Conservation (phyloP, 2,888 invertebrate genomes). For the Nephrocerus scutellatus region DNA sequence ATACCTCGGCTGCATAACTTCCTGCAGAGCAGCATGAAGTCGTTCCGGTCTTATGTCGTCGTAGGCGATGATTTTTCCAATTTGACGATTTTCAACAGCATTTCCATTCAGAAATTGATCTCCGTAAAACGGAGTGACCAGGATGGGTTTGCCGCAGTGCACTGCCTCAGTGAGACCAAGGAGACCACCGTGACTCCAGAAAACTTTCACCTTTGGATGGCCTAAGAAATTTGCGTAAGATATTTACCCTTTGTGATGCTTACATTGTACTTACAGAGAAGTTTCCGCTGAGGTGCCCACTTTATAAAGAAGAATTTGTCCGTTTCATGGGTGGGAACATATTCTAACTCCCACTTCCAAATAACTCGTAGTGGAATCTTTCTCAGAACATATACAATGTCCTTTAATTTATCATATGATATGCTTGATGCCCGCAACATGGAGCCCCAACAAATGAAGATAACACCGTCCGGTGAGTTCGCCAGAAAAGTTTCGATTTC, state of each 20-base stretch:
- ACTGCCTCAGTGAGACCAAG: slow-evolving; percentile 62
- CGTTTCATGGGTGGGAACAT: slow-evolving; percentile 50
- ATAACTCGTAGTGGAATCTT: slow-evolving; percentile 62
- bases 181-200: slow-evolving; percentile 63
- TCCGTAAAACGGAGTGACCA: slow-evolving; percentile 64
- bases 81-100: slow-evolving; percentile 54
- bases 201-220: slow-evolving; percentile 60
- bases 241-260: no score
- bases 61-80: slow-evolving; percentile 55
- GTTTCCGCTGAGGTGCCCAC: slow-evolving; percentile 68
- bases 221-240: no score
- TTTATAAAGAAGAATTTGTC: slow-evolving; percentile 53
- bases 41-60: slow-evolving; percentile 53
- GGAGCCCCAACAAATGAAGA: slow-evolving; percentile 73
- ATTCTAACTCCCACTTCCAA: slow-evolving; percentile 71
- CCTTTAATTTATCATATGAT: slow-evolving; percentile 52
- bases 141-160: slow-evolving; percentile 58
- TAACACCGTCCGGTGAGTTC: slow-evolving; percentile 58
- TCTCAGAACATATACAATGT: slow-evolving; percentile 56
- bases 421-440: slow-evolving; percentile 61
- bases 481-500: slow-evolving; percentile 59
- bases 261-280: slow-evolving; percentile 72
- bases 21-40: slow-evolving; percentile 52
- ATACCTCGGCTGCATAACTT: slow-evolving; percentile 55
- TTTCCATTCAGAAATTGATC: slow-evolving; percentile 63